Conservation (phyloP, 2,888 invertebrate genomes). For the Ptychoptera contaminata region DNA sequence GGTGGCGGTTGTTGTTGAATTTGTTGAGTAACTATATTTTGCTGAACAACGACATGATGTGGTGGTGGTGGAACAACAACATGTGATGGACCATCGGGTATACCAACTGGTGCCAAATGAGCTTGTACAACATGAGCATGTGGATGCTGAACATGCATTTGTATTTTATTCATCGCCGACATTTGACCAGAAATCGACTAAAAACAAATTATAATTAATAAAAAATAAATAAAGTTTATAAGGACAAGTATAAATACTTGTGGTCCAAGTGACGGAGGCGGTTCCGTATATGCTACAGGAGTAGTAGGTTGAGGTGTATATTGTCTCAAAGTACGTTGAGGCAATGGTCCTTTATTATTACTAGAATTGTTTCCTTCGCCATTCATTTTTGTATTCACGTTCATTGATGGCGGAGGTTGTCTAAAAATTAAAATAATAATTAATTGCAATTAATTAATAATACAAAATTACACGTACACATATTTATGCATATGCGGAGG, state of each 20-base stretch:
- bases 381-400: constrained; percentile 23
- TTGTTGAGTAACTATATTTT: constrained; percentile 1
- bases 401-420: constrained; percentile 18
- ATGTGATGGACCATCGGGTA: not conserved
- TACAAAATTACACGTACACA: not conserved
- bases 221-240: not conserved
- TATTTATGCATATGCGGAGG: constrained; percentile 14
- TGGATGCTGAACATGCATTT: constrained; percentile 10
- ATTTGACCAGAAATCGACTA: not conserved
- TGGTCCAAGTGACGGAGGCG: constrained; percentile 5
- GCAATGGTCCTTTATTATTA: constrained; percentile 20
- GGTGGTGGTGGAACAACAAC: constrained; percentile 6
- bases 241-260: constrained; percentile 1
- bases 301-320: constrained; percentile 17
- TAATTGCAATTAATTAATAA: constrained; percentile 11
- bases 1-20: constrained; percentile 17
- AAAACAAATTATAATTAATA: not conserved
- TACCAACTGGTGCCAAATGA: not conserved
- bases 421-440: constrained; percentile 11
- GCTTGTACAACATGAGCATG: constrained; percentile 3
- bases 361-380: constrained; percentile 18
- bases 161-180: constrained; percentile 18
- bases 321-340: constrained; percentile 25
- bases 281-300: constrained; percentile 20
- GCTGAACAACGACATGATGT: constrained; percentile 8